Evolutionary conservation across 2,113 vertebrate genomes (phyloP), one percentile per base, ranked within the genome.

Genomic region (Nestor notabilis): DNA sequence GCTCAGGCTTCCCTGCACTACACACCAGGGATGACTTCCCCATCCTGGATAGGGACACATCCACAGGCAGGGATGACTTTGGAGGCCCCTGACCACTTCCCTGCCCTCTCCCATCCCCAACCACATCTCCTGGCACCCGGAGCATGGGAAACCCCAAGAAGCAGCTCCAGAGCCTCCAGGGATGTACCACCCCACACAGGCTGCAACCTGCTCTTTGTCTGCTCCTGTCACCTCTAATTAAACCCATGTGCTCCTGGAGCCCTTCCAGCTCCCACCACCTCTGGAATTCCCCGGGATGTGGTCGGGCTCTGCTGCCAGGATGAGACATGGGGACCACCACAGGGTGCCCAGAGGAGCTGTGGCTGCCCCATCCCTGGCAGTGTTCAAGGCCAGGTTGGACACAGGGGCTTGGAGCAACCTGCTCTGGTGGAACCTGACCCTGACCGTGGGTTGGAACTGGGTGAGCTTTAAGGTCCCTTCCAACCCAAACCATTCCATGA

Each of bases 111-210:
- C 77, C 46, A 61, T 17, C 8, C 44, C 28, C 24, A 37, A 16
- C 33, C 41, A 1, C 0, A 0, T 24, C 5, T 44, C 37, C 50
- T 1, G 1, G 44, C 71, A 25, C 37, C 53, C 1, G 0, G 17
- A 43, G 56, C 20, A 0, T 49, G 78, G 78, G 70, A 79, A 94
- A 33, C 17, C 15, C 69, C 4, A 1, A 46, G 68, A 21, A 87
- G 69, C 52, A n/a, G 58, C 66, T 89, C 56, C 56, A 37, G 5
- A 27, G 7, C 55, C 56, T 82, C 46, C 7, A 3, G 53, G 65
- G n/a, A 13, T 47, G 56, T 64, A 25, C 4, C 65, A 58, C 27
- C 76, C 66, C 2, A 0, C 24, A 17, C 7, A 8, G 50, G 69
- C 66, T 92, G 49, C 4, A 71, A 88, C 83, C 87, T 70, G 89